A percentile compares a stretch with the other conserved stretches of the same genome.
Conservation (phyloP, 2,113 vertebrate genomes). For the Arothron firmamentum region DNA sequence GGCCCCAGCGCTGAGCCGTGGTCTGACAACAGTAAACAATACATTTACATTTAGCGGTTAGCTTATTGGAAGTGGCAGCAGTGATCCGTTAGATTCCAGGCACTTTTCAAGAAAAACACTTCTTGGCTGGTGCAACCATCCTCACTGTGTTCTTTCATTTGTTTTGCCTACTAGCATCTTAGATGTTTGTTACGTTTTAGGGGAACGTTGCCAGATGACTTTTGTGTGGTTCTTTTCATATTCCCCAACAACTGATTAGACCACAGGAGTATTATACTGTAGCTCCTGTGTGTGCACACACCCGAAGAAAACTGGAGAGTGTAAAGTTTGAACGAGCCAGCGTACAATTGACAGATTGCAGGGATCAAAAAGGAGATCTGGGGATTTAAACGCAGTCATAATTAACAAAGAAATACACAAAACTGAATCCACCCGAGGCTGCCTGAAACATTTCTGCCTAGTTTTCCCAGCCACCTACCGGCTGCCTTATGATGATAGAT, state of each 20-base stretch:
- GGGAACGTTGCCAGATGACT: slow-evolving; percentile 11
- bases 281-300: background rate
- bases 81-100: slow-evolving; percentile 37
- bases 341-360: slow-evolving; percentile 37
- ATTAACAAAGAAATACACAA: slow-evolving; percentile 52
- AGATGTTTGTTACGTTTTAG: slow-evolving; percentile 18
- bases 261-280: background rate
- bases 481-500: slow-evolving; percentile 55
- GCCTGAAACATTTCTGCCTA: slow-evolving; percentile 45
- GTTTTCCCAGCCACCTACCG: slow-evolving; percentile 59
- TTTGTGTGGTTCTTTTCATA: slow-evolving; percentile 3
- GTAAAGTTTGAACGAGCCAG: slow-evolving; percentile 6
- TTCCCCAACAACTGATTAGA: slow-evolving; percentile 4
- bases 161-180: background rate
- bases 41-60: slow-evolving; percentile 2
- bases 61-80: slow-evolving; percentile 39
- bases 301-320: slow-evolving; percentile 6
- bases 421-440: slow-evolving; percentile 42
- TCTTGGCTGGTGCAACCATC: slow-evolving; percentile 19
- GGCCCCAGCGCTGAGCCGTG: too few relatives aligned
- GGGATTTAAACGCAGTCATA: slow-evolving; percentile 46
- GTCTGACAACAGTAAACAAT: background rate
- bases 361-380: slow-evolving; percentile 44
- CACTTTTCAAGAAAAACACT: slow-evolving; percentile 8
- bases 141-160: slow-evolving; percentile 11